Conservation (phyloP, 53 echinoderm and acorn worm genomes). For the Henricia sp. region DNA sequence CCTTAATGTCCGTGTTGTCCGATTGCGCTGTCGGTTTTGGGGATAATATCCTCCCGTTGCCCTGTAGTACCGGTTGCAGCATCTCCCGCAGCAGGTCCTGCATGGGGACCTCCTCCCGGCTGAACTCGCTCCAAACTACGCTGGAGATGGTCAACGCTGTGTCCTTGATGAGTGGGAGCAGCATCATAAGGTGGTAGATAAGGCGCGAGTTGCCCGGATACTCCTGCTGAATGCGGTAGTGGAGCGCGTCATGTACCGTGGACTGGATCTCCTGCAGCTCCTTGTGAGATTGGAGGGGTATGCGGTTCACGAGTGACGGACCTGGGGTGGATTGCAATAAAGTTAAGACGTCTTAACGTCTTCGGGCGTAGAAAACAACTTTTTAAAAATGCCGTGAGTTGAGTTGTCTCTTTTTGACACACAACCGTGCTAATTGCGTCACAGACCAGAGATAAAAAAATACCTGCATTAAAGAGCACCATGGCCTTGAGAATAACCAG, state of each 20-base stretch:
- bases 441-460: too few relatives aligned
- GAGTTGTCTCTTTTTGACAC: too few relatives aligned
- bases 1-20: neutral
- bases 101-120: conserved; percentile 40
- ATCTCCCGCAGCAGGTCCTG: conserved; percentile 42
- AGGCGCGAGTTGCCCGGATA: conserved; percentile 74
- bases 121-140: conserved; percentile 41
- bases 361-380: too few relatives aligned
- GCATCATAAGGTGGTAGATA: conserved; percentile 79
- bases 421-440: too few relatives aligned
- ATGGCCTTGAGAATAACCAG: conserved; percentile 81
- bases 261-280: conserved; percentile 71
- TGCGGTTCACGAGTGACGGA: conserved; percentile 39
- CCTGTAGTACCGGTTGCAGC: conserved; percentile 50
- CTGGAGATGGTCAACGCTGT: conserved; percentile 66
- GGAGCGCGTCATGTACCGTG: conserved; percentile 80
- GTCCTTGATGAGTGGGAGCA: conserved; percentile 76
- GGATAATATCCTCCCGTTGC: neutral
- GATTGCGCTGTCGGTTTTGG: neutral
- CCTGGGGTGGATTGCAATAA: too few relatives aligned
- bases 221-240: conserved; percentile 84
- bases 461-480: conserved; percentile 86
- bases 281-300: conserved; percentile 46
- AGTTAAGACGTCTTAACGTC: too few relatives aligned
- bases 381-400: too few relatives aligned